phyloP scores from a whole-genome alignment of 92 coral and sea anemone species.

The Heliopora coerulea region DNA sequence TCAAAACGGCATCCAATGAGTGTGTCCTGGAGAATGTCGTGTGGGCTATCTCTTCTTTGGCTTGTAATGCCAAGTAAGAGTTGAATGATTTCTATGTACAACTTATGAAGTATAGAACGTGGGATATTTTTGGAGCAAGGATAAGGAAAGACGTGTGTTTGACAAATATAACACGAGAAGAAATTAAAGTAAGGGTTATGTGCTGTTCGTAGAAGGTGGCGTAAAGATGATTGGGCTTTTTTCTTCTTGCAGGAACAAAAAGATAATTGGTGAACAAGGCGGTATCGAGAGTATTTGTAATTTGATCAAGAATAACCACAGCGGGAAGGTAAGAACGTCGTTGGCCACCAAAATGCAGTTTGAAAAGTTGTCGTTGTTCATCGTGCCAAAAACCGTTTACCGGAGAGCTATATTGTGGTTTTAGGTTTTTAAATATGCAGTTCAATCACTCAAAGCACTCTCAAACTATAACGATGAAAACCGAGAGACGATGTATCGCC shows the following conservation, averaged over 20 bases:
- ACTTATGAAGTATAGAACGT: neutral
- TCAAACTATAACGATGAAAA: slow-evolving; percentile 78
- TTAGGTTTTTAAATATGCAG: slow-evolving; percentile 48
- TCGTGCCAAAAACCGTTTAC: too few relatives aligned
- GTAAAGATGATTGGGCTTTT: too few relatives aligned
- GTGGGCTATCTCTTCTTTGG: slow-evolving; percentile 76
- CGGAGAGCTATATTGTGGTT: neutral
- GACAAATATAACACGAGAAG: too few relatives aligned
- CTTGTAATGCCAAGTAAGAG: slow-evolving; percentile 66
- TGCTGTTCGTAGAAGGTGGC: too few relatives aligned
- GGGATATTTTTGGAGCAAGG: too few relatives aligned
- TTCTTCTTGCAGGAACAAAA: slow-evolving; percentile 62
- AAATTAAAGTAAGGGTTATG: too few relatives aligned
- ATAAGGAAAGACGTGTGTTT: too few relatives aligned
- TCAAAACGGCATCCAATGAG: slow-evolving; percentile 50
- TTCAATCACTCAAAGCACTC: slow-evolving; percentile 70
- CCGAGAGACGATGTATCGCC: slow-evolving; percentile 67
- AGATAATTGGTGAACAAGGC: slow-evolving; percentile 78
- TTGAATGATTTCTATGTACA: neutral
- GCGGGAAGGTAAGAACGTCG: slow-evolving; percentile 67
- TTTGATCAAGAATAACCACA: slow-evolving; percentile 55
- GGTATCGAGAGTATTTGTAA: slow-evolving; percentile 74
- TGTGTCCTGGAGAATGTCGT: slow-evolving; percentile 75
- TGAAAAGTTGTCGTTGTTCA: too few relatives aligned
- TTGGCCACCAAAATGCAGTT: too few relatives aligned